Base-by-base conservation (phyloP, 2,113 vertebrate species). In the Rhagologus leucostigma region DNA sequence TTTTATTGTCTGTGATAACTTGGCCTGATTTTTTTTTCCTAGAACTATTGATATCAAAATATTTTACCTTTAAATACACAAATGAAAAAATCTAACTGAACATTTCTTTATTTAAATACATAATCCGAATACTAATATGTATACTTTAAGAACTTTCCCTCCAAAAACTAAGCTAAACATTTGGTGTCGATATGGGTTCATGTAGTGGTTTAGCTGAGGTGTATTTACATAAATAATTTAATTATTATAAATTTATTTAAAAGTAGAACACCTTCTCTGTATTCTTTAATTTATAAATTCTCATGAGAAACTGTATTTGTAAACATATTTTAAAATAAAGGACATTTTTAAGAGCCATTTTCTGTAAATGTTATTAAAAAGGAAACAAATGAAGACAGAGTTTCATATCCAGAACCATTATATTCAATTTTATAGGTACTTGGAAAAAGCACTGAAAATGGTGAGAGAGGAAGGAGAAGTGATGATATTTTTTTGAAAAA, bases 221-320 rank as follows among this genome's bases (percentile, higher is more conserved):
- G 50, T 26, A 37, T 84, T 92, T 73, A 26, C 16, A n/a, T 4
- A 3, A 57, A 59, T 57, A 49, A 4, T 70, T 82, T 23, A 42
- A 55, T 35, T 46, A 46, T 46, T 57, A 21, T 17, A 46, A 27
- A 17, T 77, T 5, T 42, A n/a, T 55, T 37, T 73, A 29, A 16
- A 46, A n/a, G 2, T 29, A n/a, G 35, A 67, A 47, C 2, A 3
- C 3, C 1, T 60, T 69, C 20, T 2, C 3, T 39, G 16, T 39
- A 49, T 24, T 35, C 4, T 68, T 83, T 83, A 24, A 39, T 55
- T 76, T 59, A 19, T 6, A 70, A 44, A 57, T 16, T 3, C 10
- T 59, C 11, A 37, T 10, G 6, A 76, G 16, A 29, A 68, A n/a
- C 1, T 37, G 41, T 22, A 49, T 37, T 71, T 59, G 6, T 24